Conservation (phyloP, 2,888 invertebrate genomes). For the Herminia tarsipennalis region DNA sequence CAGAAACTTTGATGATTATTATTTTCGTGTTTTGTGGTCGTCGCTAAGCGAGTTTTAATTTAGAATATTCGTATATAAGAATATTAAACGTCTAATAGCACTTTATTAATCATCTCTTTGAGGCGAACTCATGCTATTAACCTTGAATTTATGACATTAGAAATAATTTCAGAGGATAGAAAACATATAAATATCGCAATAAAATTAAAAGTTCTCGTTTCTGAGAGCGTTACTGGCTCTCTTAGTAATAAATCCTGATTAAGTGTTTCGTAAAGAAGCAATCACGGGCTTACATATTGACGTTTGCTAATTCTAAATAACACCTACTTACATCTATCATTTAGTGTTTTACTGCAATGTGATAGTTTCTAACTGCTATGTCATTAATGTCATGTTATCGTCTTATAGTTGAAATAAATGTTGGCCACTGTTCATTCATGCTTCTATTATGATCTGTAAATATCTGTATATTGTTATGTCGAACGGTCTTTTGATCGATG, state of each 20-base stretch:
- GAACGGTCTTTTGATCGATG: too few species aligned
- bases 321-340: neutral
- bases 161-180: slow-evolving; percentile 4
- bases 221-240: neutral
- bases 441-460: too few species aligned
- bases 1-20: slow-evolving; percentile 44
- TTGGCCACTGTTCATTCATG: too few species aligned
- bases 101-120: slow-evolving; percentile 9
- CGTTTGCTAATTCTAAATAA: neutral
- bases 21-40: slow-evolving; percentile 16
- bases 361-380: neutral
- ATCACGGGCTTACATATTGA: neutral
- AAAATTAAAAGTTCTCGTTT: slow-evolving; percentile 6
- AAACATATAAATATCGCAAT: slow-evolving; percentile 8
- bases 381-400: neutral
- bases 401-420: neutral
- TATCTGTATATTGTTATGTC: too few species aligned
- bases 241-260: slow-evolving; percentile 3
- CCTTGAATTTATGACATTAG: slow-evolving; percentile 9
- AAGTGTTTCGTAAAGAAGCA: neutral
- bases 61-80: neutral
- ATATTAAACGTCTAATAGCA: neutral
- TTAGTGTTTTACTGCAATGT: neutral
- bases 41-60: slow-evolving; percentile 9
- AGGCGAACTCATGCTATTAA: slow-evolving; percentile 9